Evolutionary conservation across 2,888 invertebrate genomes (phyloP).

Genomic region (Megastigmus dorsalis): DNA sequence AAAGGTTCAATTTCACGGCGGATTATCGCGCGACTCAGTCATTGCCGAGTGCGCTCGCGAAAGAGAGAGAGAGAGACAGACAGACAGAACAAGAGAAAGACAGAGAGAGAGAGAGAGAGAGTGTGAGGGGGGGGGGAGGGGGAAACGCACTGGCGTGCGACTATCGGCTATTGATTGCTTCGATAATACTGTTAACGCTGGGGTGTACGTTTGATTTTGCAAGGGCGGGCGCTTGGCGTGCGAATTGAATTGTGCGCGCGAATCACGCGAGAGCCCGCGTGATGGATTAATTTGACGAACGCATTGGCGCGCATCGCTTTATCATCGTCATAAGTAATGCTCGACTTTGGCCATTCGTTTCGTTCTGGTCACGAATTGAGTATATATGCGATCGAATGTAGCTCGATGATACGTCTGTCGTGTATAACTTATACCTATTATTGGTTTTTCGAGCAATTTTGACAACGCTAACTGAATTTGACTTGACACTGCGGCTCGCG

Average conservation of each 20-base stretch:
- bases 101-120: neutral
- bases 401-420: no score
- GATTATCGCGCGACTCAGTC: slow-evolving; percentile 34
- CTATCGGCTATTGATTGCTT: slow-evolving; percentile 40
- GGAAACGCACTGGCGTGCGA: neutral
- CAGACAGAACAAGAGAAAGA: neutral
- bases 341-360: no score
- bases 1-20: slow-evolving; percentile 43
- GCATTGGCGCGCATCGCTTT: neutral
- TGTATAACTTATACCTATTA: no score
- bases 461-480: no score
- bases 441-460: no score
- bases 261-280: neutral
- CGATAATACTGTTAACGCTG: slow-evolving; percentile 22
- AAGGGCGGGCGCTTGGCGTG: neutral
- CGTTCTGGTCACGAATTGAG: no score
- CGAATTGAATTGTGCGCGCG: slow-evolving; percentile 38
- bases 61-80: neutral
- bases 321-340: slow-evolving; percentile 38
- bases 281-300: slow-evolving; percentile 36
- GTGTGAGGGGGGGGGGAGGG: neutral
- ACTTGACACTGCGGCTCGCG: no score
- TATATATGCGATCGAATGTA: no score
- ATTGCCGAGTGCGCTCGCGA: neutral
- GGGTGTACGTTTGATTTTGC: neutral